phyloP scores from a whole-genome alignment of 2,888 invertebrate genomes.

The Lasioglossum marginatum region DNA sequence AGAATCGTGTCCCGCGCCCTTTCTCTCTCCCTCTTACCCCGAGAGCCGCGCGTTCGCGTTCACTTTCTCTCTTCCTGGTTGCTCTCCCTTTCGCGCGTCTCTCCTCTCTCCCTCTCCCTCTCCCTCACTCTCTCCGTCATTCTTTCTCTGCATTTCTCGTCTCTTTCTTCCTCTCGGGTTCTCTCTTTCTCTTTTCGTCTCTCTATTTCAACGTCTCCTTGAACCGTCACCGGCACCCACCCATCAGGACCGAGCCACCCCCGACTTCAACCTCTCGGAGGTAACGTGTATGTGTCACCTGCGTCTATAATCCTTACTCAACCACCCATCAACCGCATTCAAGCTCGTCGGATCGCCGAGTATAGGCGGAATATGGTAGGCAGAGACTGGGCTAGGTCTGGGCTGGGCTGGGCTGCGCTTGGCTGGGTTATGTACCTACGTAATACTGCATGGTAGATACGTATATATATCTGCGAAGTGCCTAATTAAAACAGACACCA shows the following conservation, averaged over 20 bases:
- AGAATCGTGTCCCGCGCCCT: constrained; percentile 52
- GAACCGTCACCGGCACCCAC: constrained; percentile 63
- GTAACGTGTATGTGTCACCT: constrained; percentile 76
- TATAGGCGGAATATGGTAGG: constrained; percentile 76
- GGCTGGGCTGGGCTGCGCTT: constrained; percentile 60
- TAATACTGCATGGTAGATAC: constrained; percentile 63
- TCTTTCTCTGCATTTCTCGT: background rate
- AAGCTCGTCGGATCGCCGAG: constrained; percentile 79
- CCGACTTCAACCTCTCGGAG: constrained; percentile 67
- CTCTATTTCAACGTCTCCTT: constrained; percentile 66
- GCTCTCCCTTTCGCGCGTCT: constrained; percentile 13
- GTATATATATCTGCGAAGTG: constrained; percentile 82
- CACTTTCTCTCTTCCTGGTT: constrained; percentile 38
- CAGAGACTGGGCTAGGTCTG: constrained; percentile 54
- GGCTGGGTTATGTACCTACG: constrained; percentile 64
- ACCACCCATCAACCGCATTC: constrained; percentile 82
- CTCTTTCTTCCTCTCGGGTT: background rate
- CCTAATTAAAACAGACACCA: constrained; percentile 86
- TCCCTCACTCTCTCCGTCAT: constrained; percentile 33
- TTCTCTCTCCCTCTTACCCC: constrained; percentile 23
- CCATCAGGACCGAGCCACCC: constrained; percentile 67
- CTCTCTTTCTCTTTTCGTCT: constrained; percentile 35
- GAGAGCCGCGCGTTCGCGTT: constrained; percentile 18
- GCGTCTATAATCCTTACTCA: constrained; percentile 83
- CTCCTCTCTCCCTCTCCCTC: constrained; percentile 27